Evolutionary conservation across 2,113 vertebrate species (phyloP), one percentile per base, ranked within the genome.

Genomic region (Mionectes macconnelli): DNA sequence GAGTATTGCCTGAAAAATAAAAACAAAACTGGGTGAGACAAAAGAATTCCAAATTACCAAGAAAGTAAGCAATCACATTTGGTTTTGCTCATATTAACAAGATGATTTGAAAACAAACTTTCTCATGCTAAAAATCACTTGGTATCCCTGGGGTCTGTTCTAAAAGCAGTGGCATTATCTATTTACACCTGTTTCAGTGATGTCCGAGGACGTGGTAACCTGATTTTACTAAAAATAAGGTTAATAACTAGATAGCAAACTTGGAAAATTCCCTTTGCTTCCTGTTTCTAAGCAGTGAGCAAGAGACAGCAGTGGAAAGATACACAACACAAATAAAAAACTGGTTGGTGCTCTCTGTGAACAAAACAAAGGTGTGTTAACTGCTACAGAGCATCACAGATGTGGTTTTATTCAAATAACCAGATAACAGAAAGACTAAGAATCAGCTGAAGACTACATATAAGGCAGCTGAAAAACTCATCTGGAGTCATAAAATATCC

Each of bases 1-100:
- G 90, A 99, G 98, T 97, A 99, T 99, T 98, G 99, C 99, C 99
- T 99, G 96, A 70, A 93, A 87, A 83, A n/a, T n/a, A n/a, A 87
- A 94, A 84, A 89, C 62, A 86, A 37, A 53, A 86, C 39, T 1
- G 27, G 14, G 77, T 15, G 86, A 73, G 24, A 64, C 33, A 90
- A 79, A 69, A 76, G 40, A 90, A 80, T 50, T 73, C 39, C 59
- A 84, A 74, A 77, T 19, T 12, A 62, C 30, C 28, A 16, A 18
- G 23, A 84, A 84, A 84, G 22, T 8, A 63, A 84, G 9, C 4
- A 31, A 69, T 20, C 8, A 7, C n/a, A 62, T 40, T 49, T 77
- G 39, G 16, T 37, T 74, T 81, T 73, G 30, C 33, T 89, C 74
- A 81, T 10, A 33, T 49, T 81, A 94, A 73, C 31, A 80, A 39